Conservation (phyloP, 2,113 vertebrate genomes). For the Cranoglanis bouderius region DNA sequence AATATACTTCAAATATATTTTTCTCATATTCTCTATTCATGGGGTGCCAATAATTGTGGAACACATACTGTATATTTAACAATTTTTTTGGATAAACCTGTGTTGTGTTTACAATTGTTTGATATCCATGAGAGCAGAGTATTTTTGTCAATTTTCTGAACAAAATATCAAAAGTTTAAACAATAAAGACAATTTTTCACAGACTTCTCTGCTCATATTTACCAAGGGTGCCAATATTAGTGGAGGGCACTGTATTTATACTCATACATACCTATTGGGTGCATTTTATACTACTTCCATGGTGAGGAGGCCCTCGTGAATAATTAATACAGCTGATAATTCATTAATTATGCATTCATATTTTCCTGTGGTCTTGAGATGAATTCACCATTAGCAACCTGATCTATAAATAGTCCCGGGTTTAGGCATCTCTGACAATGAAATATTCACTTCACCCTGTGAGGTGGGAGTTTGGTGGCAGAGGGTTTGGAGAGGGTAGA, state of each 20-base stretch:
- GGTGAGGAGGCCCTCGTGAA: slow-evolving; percentile 55
- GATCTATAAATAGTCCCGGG: slow-evolving; percentile 43
- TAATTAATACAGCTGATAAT: slow-evolving; percentile 61
- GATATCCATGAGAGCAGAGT: no score
- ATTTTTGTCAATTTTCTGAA: no score
- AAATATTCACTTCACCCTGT: slow-evolving; percentile 47
- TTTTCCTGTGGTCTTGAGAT: slow-evolving; percentile 57
- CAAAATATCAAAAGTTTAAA: no score
- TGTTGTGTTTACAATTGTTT: no score
- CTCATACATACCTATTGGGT: neutral
- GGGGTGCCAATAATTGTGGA: no score
- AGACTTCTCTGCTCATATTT: no score
- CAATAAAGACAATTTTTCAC: no score
- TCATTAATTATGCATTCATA: slow-evolving; percentile 61
- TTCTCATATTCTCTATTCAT: no score
- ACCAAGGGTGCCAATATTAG: no score
- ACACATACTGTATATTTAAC: no score
- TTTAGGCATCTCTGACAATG: slow-evolving; percentile 33
- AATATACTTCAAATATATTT: no score
- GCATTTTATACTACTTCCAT: slow-evolving; percentile 9
- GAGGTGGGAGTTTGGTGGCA: slow-evolving; percentile 14
- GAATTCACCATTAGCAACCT: slow-evolving; percentile 55
- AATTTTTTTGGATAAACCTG: no score
- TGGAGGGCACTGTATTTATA: neutral
- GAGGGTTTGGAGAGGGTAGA: slow-evolving; percentile 25